Base-by-base conservation (phyloP, 2,113 vertebrate species). In the Lophochroa leadbeateri region DNA sequence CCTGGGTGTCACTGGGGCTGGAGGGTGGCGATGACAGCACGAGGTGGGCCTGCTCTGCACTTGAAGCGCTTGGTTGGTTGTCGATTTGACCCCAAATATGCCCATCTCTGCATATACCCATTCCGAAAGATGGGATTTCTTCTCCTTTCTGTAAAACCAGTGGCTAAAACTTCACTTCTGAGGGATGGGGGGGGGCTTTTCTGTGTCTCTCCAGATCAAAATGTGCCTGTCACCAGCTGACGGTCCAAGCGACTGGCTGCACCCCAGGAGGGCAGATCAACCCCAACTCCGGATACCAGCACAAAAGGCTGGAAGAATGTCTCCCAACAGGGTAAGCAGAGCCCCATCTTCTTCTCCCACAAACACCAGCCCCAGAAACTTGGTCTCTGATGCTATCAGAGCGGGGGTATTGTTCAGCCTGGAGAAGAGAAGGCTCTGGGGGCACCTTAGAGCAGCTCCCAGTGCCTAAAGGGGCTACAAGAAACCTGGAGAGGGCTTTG, bases 161-260 rank as follows among this genome's bases (percentile, higher is more conserved):
- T 2, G 13, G 4, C 41, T 17, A 6, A 25, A 23, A 7, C 14
- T 61, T 61, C 3, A 72, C 23, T 3, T 1, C 15, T n/a, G 53
- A 29, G 43, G 13, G 17, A 2, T 0, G 37, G 71, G 0, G 0
- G 10, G 10, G 69, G 33, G 4, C 10, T 37, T 60, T 25, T 18
- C 75, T 24, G 25, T 67, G 15, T 75, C 3, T 65, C 46, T 7
- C 60, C 10, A 99, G 99, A 77, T 99, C 99, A 10, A 99, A 98
- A 88, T 99, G 99, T 84, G 99, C 99, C 24, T 99, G 99, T 94
- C 99, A 99, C 93, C 99, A 99, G 97, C 97, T 99, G 91, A 99
- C 99, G 2, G 97, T 99, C 46, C 99, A 99, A 83, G 99, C 99
- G 1, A 99, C 99, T 0, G 99, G 97, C 61, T 99, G 99, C 67